Evolutionary conservation across 2,797 vertebrate genomes (phyloP), one percentile per base, ranked within the genome.

Genomic region (Psittacula derbiana): DNA sequence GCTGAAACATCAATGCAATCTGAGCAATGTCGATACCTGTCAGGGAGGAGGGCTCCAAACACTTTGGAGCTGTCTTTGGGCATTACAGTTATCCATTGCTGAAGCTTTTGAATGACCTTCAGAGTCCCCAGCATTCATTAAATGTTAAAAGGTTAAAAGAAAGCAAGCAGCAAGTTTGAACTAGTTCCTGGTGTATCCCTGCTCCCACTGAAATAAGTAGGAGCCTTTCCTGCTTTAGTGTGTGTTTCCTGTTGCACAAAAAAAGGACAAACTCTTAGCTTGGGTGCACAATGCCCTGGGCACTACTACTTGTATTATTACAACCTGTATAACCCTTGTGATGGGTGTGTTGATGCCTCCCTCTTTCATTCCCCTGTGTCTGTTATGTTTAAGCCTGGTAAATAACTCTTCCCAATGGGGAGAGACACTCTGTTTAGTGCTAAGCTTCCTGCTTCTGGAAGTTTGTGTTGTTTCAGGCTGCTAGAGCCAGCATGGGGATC

Each of bases 201-300:
- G 58, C 36, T 76, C 24, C 40, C 7, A 1, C 6, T 28, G 71
- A n/a, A 33, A 43, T 21, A 52, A 38, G 1, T 1, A 8, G 36
- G 24, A 21, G 21, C 4, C 66, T 66, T 4, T n/a, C 52, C 27
- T 41, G 49, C 28, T 17, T 55, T 7, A 6, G 15, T 3, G 12
- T 1, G 0, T 11, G 33, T 15, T 40, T 40, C 25, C 1, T 2
- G 24, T 17, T 33, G 11, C 36, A 14, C 43, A 4, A 5, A 30
- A 25, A 23, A 7, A 5, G 5, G 19, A 3, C 4, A 2, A 10
- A 5, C 0, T 1, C 47, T 24, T 21, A 16, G 18, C 8, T 11
- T 17, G 69, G 69, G 43, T 7, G 58, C 11, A 0, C 27, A 2
- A 1, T 1, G 0, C 7, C 0, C 1, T 10, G 64, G 33, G 31